Base-by-base conservation (phyloP, 2,113 vertebrate genomes). In the Zootoca vivipara region DNA sequence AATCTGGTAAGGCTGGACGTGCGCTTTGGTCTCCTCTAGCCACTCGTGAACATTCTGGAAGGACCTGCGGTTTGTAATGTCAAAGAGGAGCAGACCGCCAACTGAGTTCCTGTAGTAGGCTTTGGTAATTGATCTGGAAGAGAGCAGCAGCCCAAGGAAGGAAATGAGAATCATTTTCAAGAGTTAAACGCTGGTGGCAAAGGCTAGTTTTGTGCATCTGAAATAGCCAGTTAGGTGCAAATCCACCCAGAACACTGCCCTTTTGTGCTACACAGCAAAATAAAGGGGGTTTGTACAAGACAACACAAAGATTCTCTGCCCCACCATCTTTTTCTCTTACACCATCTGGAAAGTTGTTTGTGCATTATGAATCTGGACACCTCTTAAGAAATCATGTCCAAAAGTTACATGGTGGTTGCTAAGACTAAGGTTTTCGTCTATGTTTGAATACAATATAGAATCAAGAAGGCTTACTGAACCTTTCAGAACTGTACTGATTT, bases 91-190 rank as follows among this genome's bases (percentile, higher is more conserved):
- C 64, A 99, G 97, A 9, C 99, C 99, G 0, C 99, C 99, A n/a
- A 99, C 99, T 0, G 99, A 99, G 95, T 99, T 99, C 92, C 99
- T 97, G 97, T 98, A 98, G 97, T 98, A 98, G 85, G 98, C 98
- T 85, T 97, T 96, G 87, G 98, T 98, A 95, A 98, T 98, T 88
- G 98, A 98, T 94, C 98, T 98, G 94, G 80, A 94, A 96, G 80
- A 35, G 33, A 95, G 92, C 7, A 77, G 93, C 88, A 70, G 73
- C 72, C 62, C 90, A 85, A 92, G 77, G 58, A 86, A 67, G 87
- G 90, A 3, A 88, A 82, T 95, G 73, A 94, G 85, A 81, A 81
- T 81, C 88, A 13, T 6, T 65, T 30, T 72, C 86, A 75, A 91
- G 86, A 65, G 74, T 46, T 18, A 56, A 6, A 40, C 3, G 16